Conservation (phyloP, 2,797 vertebrate genomes). For the Agapornis canus region DNA sequence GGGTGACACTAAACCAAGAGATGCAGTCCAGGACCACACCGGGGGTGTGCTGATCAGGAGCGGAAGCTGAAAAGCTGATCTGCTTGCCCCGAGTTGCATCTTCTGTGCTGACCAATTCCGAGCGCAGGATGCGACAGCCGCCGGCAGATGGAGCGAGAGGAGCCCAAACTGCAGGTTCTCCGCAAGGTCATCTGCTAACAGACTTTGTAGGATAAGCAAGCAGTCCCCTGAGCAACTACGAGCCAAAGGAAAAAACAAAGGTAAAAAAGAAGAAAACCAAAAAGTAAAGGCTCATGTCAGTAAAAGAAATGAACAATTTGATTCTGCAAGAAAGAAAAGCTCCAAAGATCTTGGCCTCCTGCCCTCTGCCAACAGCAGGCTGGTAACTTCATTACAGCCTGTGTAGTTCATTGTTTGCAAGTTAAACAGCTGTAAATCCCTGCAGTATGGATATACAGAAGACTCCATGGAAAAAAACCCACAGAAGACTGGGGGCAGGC, state of each 20-base stretch:
- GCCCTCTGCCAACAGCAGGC: neutral
- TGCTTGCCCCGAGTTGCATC: rapidly evolving
- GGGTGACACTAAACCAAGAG: neutral
- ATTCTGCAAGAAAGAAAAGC: neutral
- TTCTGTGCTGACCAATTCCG: neutral
- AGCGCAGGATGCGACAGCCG: neutral
- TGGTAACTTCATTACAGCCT: neutral
- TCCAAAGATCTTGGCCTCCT: neutral
- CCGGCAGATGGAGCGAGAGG: slow-evolving; percentile 60
- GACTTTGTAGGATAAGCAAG: neutral
- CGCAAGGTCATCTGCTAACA: neutral
- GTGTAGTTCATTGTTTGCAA: neutral
- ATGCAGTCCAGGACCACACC: neutral
- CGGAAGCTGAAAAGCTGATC: neutral
- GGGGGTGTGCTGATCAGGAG: neutral
- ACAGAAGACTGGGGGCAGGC: neutral
- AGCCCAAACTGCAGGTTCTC: neutral
- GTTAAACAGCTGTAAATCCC: neutral
- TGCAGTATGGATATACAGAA: rapidly evolving
- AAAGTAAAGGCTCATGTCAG: neutral
- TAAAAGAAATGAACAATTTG: neutral
- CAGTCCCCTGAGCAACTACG: neutral
- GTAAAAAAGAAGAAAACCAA: too few relatives aligned
- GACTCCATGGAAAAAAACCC: neutral
- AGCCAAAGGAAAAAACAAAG: neutral